phyloP scores from a whole-genome alignment of 2,888 invertebrate species.

The Acheta domesticus region DNA sequence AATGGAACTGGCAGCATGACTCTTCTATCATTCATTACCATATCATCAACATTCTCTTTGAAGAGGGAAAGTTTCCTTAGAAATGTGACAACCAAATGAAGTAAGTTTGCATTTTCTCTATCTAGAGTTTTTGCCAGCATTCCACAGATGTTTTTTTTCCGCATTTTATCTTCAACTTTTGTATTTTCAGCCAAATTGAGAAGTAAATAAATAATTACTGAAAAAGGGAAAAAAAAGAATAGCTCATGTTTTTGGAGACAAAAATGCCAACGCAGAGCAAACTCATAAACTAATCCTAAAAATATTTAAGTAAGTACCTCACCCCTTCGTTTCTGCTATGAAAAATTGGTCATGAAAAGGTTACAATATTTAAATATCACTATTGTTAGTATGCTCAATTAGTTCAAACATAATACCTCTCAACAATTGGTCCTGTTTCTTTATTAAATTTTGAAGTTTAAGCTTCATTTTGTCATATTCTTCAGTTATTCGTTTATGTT shows the following conservation, averaged over 20 bases:
- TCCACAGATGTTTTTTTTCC: constrained; percentile 84
- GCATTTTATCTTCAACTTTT: constrained; percentile 95
- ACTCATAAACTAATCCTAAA: not conserved
- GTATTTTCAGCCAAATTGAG: constrained; percentile 94
- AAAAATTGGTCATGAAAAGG: too few species aligned
- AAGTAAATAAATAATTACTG: constrained; percentile 86
- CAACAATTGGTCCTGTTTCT: constrained; percentile 89
- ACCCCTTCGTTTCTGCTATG: too few species aligned
- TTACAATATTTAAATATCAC: too few species aligned
- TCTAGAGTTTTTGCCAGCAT: constrained; percentile 85
- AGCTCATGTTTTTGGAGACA: constrained; percentile 19
- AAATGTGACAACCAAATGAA: constrained; percentile 88
- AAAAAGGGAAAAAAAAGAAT: constrained; percentile 39
- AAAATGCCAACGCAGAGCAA: not conserved
- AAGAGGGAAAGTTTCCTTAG: constrained; percentile 93
- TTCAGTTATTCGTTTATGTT: constrained; percentile 54
- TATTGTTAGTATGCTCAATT: too few species aligned
- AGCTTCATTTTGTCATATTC: constrained; percentile 76
- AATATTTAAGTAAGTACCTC: too few species aligned
- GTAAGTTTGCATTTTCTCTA: constrained; percentile 82
- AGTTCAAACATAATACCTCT: constrained; percentile 51
- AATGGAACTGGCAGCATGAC: constrained; percentile 22
- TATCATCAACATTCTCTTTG: constrained; percentile 88
- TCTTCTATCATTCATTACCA: constrained; percentile 54
- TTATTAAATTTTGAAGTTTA: constrained; percentile 75